Evolutionary conservation across 2,797 vertebrate species (phyloP).

Genomic region (Perodicticus potto): DNA sequence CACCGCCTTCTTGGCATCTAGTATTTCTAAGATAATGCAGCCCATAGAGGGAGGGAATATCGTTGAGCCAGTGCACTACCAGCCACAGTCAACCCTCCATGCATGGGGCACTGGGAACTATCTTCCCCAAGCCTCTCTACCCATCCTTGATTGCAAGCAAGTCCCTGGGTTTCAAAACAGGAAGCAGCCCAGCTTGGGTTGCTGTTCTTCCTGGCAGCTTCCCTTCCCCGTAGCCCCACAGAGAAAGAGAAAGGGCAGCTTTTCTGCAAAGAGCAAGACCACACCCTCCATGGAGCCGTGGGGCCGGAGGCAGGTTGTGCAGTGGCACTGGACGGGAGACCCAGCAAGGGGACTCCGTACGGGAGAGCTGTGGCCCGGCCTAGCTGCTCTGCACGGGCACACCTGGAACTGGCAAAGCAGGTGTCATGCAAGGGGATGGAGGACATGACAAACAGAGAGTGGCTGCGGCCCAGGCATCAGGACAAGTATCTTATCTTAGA

Average conservation of each 20-base stretch:
- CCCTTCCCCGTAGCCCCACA: background rate
- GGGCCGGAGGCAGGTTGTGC: background rate
- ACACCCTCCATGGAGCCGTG: background rate
- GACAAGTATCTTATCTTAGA: background rate
- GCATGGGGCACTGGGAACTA: background rate
- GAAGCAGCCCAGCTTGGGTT: constrained; percentile 52
- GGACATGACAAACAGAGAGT: background rate
- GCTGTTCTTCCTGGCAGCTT: constrained; percentile 43
- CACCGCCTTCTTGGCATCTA: background rate
- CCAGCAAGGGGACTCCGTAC: background rate
- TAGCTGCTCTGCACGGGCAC: background rate
- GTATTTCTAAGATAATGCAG: background rate
- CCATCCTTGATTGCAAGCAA: background rate
- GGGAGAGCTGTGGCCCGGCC: background rate
- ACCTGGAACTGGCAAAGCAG: background rate
- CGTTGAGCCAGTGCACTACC: background rate
- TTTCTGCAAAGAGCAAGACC: background rate
- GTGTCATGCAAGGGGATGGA: background rate
- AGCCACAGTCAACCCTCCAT: background rate
- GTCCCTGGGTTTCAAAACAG: constrained; percentile 64
- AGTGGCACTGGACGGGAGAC: background rate
- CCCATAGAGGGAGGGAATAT: background rate
- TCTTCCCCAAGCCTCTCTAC: background rate
- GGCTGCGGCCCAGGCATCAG: rapidly evolving
- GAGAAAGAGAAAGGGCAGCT: background rate